Conservation (phyloP, 2,113 vertebrate species). For the Hassar affinis region DNA sequence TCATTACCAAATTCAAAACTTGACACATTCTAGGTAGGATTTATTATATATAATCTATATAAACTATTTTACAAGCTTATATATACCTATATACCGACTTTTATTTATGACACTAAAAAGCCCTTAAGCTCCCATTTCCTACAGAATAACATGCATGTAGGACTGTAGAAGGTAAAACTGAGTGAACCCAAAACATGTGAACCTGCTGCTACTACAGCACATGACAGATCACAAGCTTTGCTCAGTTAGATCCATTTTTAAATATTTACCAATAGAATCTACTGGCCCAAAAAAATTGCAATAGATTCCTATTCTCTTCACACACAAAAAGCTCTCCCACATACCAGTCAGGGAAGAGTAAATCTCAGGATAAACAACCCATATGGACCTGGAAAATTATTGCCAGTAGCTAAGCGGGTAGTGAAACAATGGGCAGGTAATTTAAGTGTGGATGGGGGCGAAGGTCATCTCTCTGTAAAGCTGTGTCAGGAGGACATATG, state of each 20-base stretch:
- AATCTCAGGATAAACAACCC: conserved; percentile 49
- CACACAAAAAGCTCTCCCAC: conserved; percentile 26
- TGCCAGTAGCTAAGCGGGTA: conserved; percentile 29
- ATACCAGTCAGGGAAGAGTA: conserved; percentile 34
- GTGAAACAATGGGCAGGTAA: conserved; percentile 47
- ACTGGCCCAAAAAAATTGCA: conserved; percentile 20
- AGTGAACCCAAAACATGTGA: not conserved
- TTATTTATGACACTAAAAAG: not conserved
- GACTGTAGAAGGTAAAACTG: not conserved
- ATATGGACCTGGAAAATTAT: conserved; percentile 49
- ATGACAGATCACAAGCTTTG: conserved; percentile 19
- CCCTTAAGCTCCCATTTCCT: not conserved
- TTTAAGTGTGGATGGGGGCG: conserved; percentile 44
- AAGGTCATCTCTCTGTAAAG: conserved; percentile 46
- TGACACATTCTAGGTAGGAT: not conserved
- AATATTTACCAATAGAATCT: conserved; percentile 42
- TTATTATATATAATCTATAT: not conserved
- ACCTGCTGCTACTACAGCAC: not conserved
- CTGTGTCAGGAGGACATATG: conserved; percentile 35
- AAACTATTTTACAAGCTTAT: not conserved
- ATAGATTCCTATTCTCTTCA: conserved; percentile 25
- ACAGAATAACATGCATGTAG: not conserved
- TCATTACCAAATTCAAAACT: not conserved
- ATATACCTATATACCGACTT: not conserved
- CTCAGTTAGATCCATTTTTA: conserved; percentile 33